phyloP scores from a whole-genome alignment of 2,113 vertebrate species.

The Camelus bactrianus region DNA sequence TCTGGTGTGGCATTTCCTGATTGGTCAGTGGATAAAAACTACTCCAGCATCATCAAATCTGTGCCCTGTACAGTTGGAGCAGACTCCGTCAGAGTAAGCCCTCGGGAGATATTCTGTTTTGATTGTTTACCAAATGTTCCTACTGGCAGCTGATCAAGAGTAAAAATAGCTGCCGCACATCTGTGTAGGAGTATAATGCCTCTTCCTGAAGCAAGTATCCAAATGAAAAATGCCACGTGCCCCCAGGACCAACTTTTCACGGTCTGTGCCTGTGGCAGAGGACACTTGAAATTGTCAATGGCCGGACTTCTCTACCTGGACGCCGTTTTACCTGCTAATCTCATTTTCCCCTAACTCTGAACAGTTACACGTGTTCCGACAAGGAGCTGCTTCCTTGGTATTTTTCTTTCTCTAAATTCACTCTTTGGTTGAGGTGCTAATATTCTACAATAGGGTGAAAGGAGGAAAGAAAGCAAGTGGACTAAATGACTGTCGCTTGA shows the following conservation, averaged over 20 bases:
- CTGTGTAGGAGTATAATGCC: neutral
- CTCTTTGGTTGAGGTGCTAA: neutral
- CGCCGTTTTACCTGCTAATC: neutral
- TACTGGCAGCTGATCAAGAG: neutral
- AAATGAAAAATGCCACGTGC: neutral
- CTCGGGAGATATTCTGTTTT: constrained; percentile 25
- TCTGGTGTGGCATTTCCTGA: neutral
- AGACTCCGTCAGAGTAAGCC: neutral
- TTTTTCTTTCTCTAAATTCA: constrained; percentile 31
- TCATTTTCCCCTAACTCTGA: neutral
- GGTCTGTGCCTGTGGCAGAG: neutral
- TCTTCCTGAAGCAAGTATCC: neutral
- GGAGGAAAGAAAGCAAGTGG: neutral
- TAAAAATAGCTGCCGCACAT: constrained; percentile 9
- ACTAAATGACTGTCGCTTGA: neutral
- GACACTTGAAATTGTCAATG: neutral
- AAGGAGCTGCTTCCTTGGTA: neutral
- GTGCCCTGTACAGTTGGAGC: neutral
- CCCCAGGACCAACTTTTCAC: neutral
- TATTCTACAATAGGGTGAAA: neutral
- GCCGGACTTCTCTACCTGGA: neutral
- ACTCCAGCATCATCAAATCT: neutral
- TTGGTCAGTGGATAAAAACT: neutral
- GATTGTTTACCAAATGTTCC: constrained; percentile 55
- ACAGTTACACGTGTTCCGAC: neutral